phyloP scores from a whole-genome alignment of 2,888 invertebrate genomes.

The Cephalotes varians region DNA sequence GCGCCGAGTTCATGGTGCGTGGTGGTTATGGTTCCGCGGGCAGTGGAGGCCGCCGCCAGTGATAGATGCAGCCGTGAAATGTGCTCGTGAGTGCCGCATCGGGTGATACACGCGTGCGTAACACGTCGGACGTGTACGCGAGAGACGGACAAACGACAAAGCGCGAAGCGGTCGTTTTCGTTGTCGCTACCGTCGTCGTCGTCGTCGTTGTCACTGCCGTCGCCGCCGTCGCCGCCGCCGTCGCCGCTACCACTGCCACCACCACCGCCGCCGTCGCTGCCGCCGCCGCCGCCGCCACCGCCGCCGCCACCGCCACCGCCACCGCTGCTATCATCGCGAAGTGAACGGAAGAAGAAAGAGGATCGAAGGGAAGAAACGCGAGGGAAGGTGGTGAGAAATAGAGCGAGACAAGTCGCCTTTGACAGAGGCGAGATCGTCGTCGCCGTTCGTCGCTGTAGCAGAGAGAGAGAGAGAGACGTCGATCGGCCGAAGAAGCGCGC shows the following conservation, averaged over 20 bases:
- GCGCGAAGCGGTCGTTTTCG: slow-evolving; percentile 11
- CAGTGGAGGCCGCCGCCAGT: slow-evolving; percentile 59
- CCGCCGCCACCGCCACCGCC: too few species aligned
- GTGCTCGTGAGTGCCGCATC: slow-evolving; percentile 60
- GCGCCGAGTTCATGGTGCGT: slow-evolving; percentile 48
- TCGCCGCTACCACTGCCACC: background rate
- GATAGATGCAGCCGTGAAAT: slow-evolving; percentile 64
- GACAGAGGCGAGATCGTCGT: slow-evolving; percentile 26
- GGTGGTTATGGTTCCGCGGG: slow-evolving; percentile 72
- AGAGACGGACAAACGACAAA: background rate
- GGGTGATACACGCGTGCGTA: slow-evolving; percentile 2
- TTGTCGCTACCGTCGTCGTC: background rate
- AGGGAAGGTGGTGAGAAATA: background rate
- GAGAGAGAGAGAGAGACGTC: slow-evolving; percentile 37
- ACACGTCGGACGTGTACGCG: slow-evolving; percentile 18
- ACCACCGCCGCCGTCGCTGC: background rate
- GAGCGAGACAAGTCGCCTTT: slow-evolving; percentile 34
- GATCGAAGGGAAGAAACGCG: background rate
- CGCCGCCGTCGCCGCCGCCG: background rate
- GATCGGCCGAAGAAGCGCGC: slow-evolving; percentile 30
- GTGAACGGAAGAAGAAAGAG: background rate
- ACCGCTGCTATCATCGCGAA: background rate
- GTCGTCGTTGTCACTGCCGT: background rate
- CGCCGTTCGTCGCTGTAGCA: slow-evolving; percentile 38
- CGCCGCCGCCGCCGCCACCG: background rate